These are phyloP conservation scores for Caenorhabditis brenneri DNA, from an alignment of 1,140 invertebrate species.

Conservation along the genomic window DNA sequence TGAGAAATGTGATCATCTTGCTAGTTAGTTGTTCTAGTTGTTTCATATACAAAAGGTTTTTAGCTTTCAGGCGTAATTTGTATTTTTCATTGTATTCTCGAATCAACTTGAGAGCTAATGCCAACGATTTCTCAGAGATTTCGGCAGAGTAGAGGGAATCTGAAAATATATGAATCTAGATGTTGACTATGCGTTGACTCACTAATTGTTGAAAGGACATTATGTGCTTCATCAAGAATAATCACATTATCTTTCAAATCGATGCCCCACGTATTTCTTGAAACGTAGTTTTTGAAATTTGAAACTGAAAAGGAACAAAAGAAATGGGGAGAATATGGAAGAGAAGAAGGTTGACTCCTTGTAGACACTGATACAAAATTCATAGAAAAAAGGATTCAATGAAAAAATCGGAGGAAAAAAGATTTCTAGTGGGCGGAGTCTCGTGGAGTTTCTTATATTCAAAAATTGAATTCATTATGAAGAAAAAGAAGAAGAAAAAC, in stretches of 20 bases:
- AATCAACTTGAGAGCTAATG: constrained; percentile 25
- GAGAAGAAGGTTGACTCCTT: no score
- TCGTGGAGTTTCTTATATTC: no score
- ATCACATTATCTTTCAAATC: constrained; percentile 83
- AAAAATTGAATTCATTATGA: no score
- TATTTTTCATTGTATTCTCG: constrained; percentile 31
- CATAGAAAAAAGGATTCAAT: background rate
- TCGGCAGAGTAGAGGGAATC: constrained; percentile 67
- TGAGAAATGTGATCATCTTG: constrained; percentile 78
- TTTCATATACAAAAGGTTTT: constrained; percentile 83
- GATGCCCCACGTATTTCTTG: constrained; percentile 83
- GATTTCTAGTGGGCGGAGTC: no score
- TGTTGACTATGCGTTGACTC: no score
- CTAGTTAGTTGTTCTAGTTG: constrained; percentile 76
- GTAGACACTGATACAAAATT: background rate
- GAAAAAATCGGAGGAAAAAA: no score
- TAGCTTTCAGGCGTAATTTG: constrained; percentile 78
- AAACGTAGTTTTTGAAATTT: no score
- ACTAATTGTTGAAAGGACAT: constrained; percentile 87
- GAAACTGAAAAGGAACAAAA: background rate
- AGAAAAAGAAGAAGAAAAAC: no score
- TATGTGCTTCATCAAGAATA: constrained; percentile 96
- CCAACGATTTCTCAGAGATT: constrained; percentile 78
- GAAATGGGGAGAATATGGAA: no score
- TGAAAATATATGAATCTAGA: background rate